Conservation (phyloP, 2,888 invertebrate genomes). For the Cylloceria caligata region DNA sequence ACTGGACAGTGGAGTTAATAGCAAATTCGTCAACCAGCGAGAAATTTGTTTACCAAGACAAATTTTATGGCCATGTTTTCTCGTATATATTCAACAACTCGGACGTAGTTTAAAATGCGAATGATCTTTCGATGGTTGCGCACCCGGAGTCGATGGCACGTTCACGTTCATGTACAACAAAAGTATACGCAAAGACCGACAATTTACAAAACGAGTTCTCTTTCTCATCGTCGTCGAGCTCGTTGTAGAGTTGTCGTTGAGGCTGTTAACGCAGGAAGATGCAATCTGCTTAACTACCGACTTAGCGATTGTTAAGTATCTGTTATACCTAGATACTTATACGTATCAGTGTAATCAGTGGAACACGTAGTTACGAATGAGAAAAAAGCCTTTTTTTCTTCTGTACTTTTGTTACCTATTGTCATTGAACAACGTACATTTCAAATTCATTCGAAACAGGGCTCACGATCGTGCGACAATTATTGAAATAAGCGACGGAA, state of each 20-base stretch:
- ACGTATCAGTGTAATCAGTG: not conserved
- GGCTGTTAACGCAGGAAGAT: not conserved
- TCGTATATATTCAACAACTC: not conserved
- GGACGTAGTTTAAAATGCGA: not conserved
- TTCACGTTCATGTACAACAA: not conserved
- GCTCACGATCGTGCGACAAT: too few species aligned
- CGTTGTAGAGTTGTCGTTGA: not conserved
- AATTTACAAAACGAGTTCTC: slow-evolving; percentile 28
- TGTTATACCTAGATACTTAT: not conserved
- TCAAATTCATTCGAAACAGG: too few species aligned
- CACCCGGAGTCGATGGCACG: not conserved
- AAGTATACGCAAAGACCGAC: not conserved
- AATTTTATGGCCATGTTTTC: slow-evolving; percentile 27
- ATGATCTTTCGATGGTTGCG: not conserved
- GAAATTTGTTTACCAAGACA: slow-evolving; percentile 29
- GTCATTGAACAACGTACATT: too few species aligned
- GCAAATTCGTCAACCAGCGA: slow-evolving; percentile 20
- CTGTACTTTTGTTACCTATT: too few species aligned
- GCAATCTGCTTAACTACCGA: slow-evolving; percentile 12
- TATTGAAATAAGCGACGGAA: too few species aligned
- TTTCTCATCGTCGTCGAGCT: slow-evolving; percentile 7
- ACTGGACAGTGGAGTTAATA: slow-evolving; percentile 29
- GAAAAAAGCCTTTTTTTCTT: too few species aligned
- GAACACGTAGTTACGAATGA: too few species aligned
- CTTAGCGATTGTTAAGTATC: not conserved